These are phyloP conservation scores for Phrynocephalus forsythii DNA, from an alignment of 2,797 vertebrate genomes.

Conservation along the genomic window DNA sequence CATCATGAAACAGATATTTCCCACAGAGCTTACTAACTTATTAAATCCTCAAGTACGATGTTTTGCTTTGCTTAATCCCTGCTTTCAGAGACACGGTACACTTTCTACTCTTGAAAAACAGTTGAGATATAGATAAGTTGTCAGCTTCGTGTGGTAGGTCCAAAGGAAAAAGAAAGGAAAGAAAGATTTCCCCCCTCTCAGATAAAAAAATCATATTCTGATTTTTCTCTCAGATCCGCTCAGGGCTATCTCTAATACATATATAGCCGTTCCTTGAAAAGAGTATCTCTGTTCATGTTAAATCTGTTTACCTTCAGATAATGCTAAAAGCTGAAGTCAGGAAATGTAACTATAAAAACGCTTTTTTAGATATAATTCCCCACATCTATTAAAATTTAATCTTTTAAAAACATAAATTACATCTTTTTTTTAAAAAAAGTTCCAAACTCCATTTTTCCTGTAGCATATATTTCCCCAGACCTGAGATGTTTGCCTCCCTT, in stretches of 20 bases:
- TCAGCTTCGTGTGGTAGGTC: not conserved
- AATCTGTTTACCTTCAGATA: not conserved
- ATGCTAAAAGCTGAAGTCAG: not conserved
- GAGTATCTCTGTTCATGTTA: not conserved
- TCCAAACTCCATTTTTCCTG: not conserved
- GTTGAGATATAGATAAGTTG: not conserved
- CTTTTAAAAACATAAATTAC: no score
- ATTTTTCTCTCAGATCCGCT: not conserved
- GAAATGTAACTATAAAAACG: not conserved
- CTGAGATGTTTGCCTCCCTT: not conserved
- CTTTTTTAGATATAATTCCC: not conserved
- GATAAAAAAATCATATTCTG: not conserved
- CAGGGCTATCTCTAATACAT: no score
- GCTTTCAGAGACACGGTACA: not conserved
- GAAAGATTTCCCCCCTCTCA: no score
- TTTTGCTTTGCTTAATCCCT: slow-evolving; percentile 13
- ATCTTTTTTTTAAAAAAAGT: not conserved
- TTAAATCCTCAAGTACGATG: not conserved
- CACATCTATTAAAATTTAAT: not conserved
- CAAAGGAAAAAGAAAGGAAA: no score
- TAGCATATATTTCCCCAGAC: not conserved
- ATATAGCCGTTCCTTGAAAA: not conserved
- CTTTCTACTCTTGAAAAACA: not conserved
- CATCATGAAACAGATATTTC: slow-evolving; percentile 29
- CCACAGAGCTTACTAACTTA: slow-evolving; percentile 22